Base-by-base conservation (phyloP, 2,113 vertebrate species). In the Progne subis region DNA sequence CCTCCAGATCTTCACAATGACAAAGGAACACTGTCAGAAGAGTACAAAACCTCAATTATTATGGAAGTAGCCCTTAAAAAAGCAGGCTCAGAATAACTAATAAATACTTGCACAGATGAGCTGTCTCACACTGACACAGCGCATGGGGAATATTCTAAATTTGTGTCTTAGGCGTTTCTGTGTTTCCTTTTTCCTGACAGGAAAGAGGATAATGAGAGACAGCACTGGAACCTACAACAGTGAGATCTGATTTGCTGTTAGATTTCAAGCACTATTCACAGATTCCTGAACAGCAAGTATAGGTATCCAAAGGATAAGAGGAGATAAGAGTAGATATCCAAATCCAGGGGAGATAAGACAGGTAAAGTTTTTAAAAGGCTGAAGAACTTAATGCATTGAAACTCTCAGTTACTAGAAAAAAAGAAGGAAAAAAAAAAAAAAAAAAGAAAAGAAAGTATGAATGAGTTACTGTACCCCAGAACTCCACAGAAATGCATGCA, bases 391-490 rank as follows among this genome's bases (percentile, higher is more conserved):
- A 29, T 14, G 17, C 6, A 61, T 0, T 56, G 20, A 87, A 94
- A 80, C 8, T 37, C 29, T 31, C 47, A 65, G 20, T 18, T 18
- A 87, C 29, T 64, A 24, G 12, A 44, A 64, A 61, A 59, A 37
- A 37, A 34, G 3, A 24, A n/a, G 2, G 5, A 19, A 47, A 4
- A 11, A 6, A 4, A 6, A 31, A 29, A 18, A 5, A 9, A 31
- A 20, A 18, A 28, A 8, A 20, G n/a, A 15, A 18, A 9, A 2
- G 0, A 2, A 67, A 71, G 29, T 11, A 79, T 25, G 11, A 84
- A 39, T 21, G 46, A 90, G 47, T 52, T 72, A 19, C 50, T 52
- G 8, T 31, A 76, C 29, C 16, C 23, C 69, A 68, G 57, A 82
- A 64, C 14, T 59, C 10, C 2, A 59, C 71, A 86, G 59, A 90